phyloP scores from a whole-genome alignment of 2,113 vertebrate genomes.

The cat (Felis catus) region DNA sequence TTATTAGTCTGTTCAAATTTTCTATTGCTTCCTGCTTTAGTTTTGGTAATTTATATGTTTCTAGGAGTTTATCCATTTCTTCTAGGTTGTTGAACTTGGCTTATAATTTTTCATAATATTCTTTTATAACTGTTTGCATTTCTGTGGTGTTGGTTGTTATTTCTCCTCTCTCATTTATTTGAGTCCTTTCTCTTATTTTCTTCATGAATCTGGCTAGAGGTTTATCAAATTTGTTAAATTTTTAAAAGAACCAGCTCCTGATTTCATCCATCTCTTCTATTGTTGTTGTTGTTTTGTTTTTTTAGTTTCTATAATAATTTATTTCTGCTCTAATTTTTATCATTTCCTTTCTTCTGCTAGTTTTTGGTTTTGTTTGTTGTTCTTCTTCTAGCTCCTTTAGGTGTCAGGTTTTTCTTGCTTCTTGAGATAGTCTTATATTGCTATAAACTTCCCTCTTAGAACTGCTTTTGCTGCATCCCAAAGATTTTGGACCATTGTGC shows the following conservation, averaged over 20 bases:
- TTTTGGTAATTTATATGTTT: background rate
- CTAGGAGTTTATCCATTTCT: background rate
- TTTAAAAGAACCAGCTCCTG: background rate
- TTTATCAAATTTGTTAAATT: background rate
- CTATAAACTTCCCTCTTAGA: background rate
- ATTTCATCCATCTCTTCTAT: background rate
- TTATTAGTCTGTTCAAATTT: background rate
- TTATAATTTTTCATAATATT: background rate
- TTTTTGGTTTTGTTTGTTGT: background rate
- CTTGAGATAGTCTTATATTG: background rate
- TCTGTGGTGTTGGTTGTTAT: background rate
- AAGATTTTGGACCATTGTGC: background rate
- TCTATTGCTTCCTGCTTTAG: background rate
- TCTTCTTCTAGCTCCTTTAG: background rate
- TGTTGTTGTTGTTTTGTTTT: background rate
- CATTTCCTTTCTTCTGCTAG: background rate
- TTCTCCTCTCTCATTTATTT: background rate
- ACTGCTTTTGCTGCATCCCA: background rate
- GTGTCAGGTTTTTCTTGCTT: background rate
- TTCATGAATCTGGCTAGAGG: background rate
- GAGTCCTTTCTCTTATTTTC: background rate
- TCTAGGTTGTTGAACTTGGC: background rate
- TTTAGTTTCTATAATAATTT: background rate
- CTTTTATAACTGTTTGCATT: background rate
- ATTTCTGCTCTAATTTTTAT: background rate